Evolutionary conservation across 2,888 invertebrate species (phyloP), one percentile per base, ranked within the genome.

Genomic region (Eudasyphora cyanicolor): DNA sequence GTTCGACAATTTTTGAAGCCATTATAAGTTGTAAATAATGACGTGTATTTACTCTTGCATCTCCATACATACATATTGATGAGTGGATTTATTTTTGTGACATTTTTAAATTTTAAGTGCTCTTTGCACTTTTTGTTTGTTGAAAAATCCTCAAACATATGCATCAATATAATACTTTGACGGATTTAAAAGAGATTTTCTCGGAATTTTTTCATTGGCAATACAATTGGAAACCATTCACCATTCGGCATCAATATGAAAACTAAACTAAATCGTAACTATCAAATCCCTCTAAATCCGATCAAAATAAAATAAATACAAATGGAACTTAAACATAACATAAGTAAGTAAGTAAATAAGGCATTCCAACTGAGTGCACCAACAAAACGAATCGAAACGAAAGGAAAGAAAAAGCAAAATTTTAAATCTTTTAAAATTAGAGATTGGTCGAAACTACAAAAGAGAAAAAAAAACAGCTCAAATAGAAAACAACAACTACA

Each of bases 281-380:
- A 14, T 17, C 14, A 32, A 62, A 19, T 62, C 62, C 62, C 17
- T 62, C 14, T 62, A 62, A 62, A 62, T 62, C 62, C 62, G 62
- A 62, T 62, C 17, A 17, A 62, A 62, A 62, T 27, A 57, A 57
- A 27, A 57, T 27, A 57, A 1, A 27, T 29, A 17, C 19, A 35
- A 62, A 62, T 62, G 29, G 19, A 62, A 62, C 4, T 6, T 62
- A 62, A 62, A 62, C 32, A 62, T 32, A 24, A 62, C 32, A 17
- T 32, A 17, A 32, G 32, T 57, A 29, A 62, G 2, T 32, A 17
- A 32, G 32, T 57, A 29, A 62, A 32, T 17, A 62, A 62, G 57
- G 3, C 27, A 57, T 57, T 57, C 27, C 57, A 57, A 27, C 27
- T n/a, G 57, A 57, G 24, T 14, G 57, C 1, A 24, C 54, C n/a